phyloP scores from a whole-genome alignment of 2,113 vertebrate species.

The Eolophus roseicapilla region DNA sequence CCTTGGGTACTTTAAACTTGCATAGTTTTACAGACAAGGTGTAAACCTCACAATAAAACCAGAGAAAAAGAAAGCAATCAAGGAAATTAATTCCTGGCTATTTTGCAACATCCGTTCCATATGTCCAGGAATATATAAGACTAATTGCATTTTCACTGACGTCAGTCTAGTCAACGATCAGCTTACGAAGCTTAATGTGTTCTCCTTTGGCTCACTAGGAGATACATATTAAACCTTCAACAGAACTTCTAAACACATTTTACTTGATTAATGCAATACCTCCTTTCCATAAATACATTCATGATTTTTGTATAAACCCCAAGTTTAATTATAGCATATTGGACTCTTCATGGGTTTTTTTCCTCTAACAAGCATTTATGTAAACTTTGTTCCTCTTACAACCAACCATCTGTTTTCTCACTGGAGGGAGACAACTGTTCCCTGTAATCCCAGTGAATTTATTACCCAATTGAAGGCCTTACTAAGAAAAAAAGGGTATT shows the following conservation, averaged over 20 bases:
- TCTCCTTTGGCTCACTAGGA: slow-evolving; percentile 31
- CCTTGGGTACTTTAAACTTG: neutral
- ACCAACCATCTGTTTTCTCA: neutral
- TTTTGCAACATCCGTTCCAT: slow-evolving; percentile 45
- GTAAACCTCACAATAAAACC: neutral
- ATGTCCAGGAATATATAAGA: slow-evolving; percentile 54
- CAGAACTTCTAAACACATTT: slow-evolving; percentile 17
- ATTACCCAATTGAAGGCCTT: neutral
- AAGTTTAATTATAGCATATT: neutral
- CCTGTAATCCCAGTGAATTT: neutral
- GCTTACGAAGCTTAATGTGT: slow-evolving; percentile 37
- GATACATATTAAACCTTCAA: slow-evolving; percentile 46
- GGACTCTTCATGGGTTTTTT: neutral
- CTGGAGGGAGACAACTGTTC: neutral
- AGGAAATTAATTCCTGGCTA: slow-evolving; percentile 43
- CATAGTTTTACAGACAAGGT: neutral
- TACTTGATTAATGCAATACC: slow-evolving; percentile 19
- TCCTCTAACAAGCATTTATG: neutral
- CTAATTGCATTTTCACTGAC: slow-evolving; percentile 57
- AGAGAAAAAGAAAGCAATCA: slow-evolving; percentile 21
- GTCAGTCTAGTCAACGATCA: slow-evolving; percentile 38
- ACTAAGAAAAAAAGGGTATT: neutral
- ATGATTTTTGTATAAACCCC: neutral
- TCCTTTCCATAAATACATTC: slow-evolving; percentile 3
- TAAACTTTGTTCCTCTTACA: slow-evolving; percentile 12